Evolutionary conservation across 2,113 vertebrate species (phyloP).

Genomic region (Mesocricetus auratus): DNA sequence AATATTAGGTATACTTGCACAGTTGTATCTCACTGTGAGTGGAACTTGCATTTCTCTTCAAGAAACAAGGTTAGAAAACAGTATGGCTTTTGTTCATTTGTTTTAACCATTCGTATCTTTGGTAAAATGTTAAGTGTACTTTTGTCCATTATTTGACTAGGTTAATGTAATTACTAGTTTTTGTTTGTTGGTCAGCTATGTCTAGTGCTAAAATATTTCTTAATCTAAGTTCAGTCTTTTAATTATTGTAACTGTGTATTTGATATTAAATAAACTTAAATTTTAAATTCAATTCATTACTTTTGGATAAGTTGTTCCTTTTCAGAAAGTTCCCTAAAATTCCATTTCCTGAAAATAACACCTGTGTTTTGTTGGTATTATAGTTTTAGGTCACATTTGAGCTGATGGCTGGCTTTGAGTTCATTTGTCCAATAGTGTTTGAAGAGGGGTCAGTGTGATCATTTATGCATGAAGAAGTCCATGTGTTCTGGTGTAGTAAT

Average conservation of each 20-base stretch:
- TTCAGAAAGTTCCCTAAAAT: not conserved
- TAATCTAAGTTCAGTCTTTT: not conserved
- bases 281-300: not conserved
- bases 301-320: not conserved
- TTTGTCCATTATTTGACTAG: not conserved
- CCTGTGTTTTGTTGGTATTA: not conserved
- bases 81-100: not conserved
- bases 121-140: not conserved
- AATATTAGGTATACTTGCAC: not conserved
- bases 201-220: not conserved
- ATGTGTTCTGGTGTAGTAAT: fast-evolving
- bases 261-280: not conserved
- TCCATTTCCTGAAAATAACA: not conserved
- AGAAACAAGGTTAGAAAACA: not conserved
- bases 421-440: not conserved
- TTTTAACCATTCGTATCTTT: not conserved
- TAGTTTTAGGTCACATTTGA: not conserved
- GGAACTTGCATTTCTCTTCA: not conserved
- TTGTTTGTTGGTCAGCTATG: not conserved
- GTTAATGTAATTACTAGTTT: not conserved
- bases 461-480: too few relatives aligned
- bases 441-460: not conserved
- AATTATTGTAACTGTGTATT: not conserved
- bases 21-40: not conserved
- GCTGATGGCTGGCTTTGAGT: not conserved